These are phyloP conservation scores for Myocastor coypus DNA, from an alignment of 2,113 vertebrate genomes.

Conservation along the genomic window DNA sequence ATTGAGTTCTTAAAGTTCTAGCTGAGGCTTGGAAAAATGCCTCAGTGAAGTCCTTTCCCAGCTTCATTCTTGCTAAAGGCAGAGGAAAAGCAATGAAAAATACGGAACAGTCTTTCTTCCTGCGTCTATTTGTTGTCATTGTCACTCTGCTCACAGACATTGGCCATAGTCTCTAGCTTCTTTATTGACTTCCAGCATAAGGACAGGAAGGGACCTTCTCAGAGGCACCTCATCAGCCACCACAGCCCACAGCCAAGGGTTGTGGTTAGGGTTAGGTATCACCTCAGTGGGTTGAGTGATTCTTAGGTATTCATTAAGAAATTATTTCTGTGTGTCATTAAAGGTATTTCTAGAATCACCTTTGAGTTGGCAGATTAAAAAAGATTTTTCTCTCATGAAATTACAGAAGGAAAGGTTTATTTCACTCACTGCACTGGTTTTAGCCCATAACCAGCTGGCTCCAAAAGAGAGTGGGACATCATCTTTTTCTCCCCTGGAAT, in stretches of 20 bases:
- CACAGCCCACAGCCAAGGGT: accelerated
- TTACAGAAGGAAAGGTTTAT: not conserved
- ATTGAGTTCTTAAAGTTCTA: not conserved
- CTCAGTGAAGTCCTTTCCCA: not conserved
- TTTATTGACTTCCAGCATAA: not conserved
- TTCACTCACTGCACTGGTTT: not conserved
- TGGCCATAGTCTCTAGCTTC: not conserved
- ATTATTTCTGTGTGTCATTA: not conserved
- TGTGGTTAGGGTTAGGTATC: not conserved
- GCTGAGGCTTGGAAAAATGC: not conserved
- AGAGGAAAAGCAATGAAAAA: not conserved
- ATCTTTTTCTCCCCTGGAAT: too few relatives aligned
- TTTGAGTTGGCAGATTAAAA: not conserved
- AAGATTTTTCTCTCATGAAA: not conserved
- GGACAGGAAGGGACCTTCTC: not conserved
- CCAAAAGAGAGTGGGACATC: not conserved
- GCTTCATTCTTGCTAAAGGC: not conserved
- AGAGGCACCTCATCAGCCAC: not conserved
- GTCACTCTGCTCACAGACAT: not conserved
- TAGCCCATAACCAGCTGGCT: not conserved
- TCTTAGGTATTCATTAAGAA: not conserved
- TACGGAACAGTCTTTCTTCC: not conserved
- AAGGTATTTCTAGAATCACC: not conserved
- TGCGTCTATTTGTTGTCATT: not conserved
- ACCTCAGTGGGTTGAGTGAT: not conserved